These are phyloP conservation scores for Danaus plexippus DNA, from an alignment of 1,140 invertebrate species.

Conservation along the genomic window DNA sequence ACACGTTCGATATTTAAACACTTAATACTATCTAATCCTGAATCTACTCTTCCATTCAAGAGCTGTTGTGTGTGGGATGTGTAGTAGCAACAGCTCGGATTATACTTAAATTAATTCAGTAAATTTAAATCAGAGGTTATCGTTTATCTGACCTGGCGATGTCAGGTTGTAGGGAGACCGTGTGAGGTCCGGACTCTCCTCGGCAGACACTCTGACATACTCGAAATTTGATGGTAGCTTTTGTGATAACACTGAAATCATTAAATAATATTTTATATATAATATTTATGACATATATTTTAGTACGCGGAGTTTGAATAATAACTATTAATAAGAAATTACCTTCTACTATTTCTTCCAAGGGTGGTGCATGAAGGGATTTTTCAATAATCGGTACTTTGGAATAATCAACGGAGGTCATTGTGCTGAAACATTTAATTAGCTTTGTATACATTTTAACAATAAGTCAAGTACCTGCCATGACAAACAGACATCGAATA, in stretches of 20 bases:
- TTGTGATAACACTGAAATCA: conserved; percentile 77
- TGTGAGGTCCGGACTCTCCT: conserved; percentile 88
- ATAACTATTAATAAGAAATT: conserved; percentile 20
- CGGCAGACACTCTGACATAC: conserved; percentile 79
- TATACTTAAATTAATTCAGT: too few species aligned
- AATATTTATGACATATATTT: background rate
- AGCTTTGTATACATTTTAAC: too few species aligned
- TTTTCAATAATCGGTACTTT: conserved; percentile 67
- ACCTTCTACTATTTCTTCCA: conserved; percentile 75
- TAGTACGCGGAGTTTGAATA: too few species aligned
- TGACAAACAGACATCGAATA: too few species aligned
- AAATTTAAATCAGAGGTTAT: too few species aligned
- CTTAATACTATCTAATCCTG: too few species aligned
- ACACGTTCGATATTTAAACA: too few species aligned
- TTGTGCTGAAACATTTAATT: conserved; percentile 28
- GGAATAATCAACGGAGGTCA: conserved; percentile 57
- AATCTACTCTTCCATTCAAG: too few species aligned
- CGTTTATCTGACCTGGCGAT: conserved; percentile 75
- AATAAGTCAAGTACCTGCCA: too few species aligned
- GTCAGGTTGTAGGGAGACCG: conserved; percentile 83
- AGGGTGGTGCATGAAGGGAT: conserved; percentile 66
- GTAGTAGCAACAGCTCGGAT: too few species aligned
- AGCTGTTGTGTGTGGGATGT: too few species aligned
- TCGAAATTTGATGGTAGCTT: conserved; percentile 82
- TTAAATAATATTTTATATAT: conserved; percentile 4